Conservation (phyloP, 2,888 invertebrate genomes). For the Zhengitettix transpicula region DNA sequence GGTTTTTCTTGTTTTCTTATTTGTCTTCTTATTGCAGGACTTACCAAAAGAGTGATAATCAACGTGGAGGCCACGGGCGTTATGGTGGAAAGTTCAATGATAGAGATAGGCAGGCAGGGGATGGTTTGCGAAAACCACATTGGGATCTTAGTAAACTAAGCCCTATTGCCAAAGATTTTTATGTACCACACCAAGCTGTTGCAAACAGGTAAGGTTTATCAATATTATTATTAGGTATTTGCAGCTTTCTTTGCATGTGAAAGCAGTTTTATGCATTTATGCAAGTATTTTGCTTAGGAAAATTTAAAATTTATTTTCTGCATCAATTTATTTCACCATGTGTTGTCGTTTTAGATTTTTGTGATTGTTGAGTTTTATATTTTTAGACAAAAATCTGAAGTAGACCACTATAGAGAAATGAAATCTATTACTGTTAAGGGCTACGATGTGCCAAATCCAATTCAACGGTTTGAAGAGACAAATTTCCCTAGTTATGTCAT, state of each 20-base stretch:
- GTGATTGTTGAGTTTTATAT: not conserved
- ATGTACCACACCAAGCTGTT: conserved; percentile 53
- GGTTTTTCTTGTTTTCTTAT: no score
- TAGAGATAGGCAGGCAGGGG: conserved; percentile 38
- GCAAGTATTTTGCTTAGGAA: no score
- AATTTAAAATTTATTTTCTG: no score
- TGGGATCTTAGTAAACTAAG: conserved; percentile 61
- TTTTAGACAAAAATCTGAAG: conserved; percentile 17
- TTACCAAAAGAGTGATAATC: no score
- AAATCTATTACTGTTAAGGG: conserved; percentile 86
- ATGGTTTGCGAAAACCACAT: conserved; percentile 53
- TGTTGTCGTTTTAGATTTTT: no score
- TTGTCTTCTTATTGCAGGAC: no score
- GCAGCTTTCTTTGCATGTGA: no score
- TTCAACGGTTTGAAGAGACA: conserved; percentile 78
- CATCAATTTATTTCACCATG: no score
- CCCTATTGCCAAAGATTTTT: conserved; percentile 75
- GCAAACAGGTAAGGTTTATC: conserved; percentile 31
- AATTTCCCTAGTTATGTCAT: conserved; percentile 76
- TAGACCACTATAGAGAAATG: conserved; percentile 52
- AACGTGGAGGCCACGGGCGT: no score
- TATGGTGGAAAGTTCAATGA: no score
- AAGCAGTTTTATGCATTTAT: no score
- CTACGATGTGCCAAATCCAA: conserved; percentile 71
- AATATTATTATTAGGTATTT: no score